Evolutionary conservation across 1,140 invertebrate species (phyloP), one percentile per base, ranked within the genome.

Genomic region (Aphelenchoides fujianensis): DNA sequence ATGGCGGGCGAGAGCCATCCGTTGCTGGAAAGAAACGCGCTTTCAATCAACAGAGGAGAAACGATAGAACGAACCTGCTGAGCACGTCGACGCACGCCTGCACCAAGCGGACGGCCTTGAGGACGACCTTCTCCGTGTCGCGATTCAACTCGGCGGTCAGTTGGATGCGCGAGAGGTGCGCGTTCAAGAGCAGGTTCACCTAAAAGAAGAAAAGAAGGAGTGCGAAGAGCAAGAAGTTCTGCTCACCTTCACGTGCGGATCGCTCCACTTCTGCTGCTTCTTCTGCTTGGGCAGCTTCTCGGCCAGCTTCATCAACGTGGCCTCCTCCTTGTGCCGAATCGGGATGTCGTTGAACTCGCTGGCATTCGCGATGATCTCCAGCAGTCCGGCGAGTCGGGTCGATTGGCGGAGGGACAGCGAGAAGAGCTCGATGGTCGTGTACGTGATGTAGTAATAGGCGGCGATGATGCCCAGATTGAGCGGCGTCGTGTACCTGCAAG

Each of bases 381-480:
- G 86, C 0, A 99, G 87, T 36, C 95, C 95, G 30, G 94, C 89
- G 55, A 98, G 92, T 87, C 98, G 99, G 0, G 95, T 99, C 87
- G 98, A 98, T 72, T 89, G 92, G 62, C 95, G 97, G 2, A 99
- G 85, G 1, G 95, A 98, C 76, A 97, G 89, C 81, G 92, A 95
- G 88, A 99, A 99, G 69, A 98, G 86, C 86, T 98, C 95, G 73
- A 99, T 98, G 0, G 97, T 99, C 0, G 95, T 96, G 79, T 99
- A 99, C 86, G 98, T 97, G 75, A 98, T 98, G 84, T 98, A 99
- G 85, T 99, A 99, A 85, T 99, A 99, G 0, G 95, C 94, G 1
- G 96, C 95, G 85, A 99, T 99, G 94, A 99, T 98, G 72, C 97
- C 97, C 82, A 99, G 87, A 88, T 99, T 99, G 0, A 99, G 87